Base-by-base conservation (phyloP, 2,888 invertebrate species). In the Eristalis pertinax region DNA sequence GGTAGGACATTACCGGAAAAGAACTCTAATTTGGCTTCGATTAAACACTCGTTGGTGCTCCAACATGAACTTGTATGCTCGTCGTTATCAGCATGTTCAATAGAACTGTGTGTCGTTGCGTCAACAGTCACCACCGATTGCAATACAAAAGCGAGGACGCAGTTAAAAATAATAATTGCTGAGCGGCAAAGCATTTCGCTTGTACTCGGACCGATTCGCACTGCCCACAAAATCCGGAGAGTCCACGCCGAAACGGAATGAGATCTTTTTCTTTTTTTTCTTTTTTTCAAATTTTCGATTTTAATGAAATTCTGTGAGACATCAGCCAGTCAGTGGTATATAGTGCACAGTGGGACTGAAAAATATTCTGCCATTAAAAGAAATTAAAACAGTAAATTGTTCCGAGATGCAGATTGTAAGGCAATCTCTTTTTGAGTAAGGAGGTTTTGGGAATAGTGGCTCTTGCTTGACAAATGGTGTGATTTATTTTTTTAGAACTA, bases 131-230 rank as follows among this genome's bases (percentile, higher is more conserved):
- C 24, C 5, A 26, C 29, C 64, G 81, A 81, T 85, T 81, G 76
- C 73, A 77, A 78, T 38, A 79, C 63, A 15, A 79, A 1, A 2
- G 56, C 43, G 70, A 86, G 72, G 67, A 79, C 26, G 67, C 62
- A 75, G 24, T 83, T 10, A 41, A 86, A 64, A 83, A 75, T 62
- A 83, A 75, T 58, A 68, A 68, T 70, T 79, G 32, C 26, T 24
- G 79, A 58, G 32, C 73, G 60, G 13, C 73, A 58, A 43, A 84
- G 58, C 87, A 87, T 87, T 68, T 80, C 43, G 78, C 76, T 80
- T 73, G 84, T 68, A 84, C 76, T 84, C 87, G 79, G 79, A 75
- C 76, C 72, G 87, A 84, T 87, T 84, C 68, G 76, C 73, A 87
- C 87, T 87, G 79, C 68, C 58, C 76, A 60, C 29, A 80, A 50